Base-by-base conservation (phyloP, 2,113 vertebrate species). In the Actenoides lindsayi region DNA sequence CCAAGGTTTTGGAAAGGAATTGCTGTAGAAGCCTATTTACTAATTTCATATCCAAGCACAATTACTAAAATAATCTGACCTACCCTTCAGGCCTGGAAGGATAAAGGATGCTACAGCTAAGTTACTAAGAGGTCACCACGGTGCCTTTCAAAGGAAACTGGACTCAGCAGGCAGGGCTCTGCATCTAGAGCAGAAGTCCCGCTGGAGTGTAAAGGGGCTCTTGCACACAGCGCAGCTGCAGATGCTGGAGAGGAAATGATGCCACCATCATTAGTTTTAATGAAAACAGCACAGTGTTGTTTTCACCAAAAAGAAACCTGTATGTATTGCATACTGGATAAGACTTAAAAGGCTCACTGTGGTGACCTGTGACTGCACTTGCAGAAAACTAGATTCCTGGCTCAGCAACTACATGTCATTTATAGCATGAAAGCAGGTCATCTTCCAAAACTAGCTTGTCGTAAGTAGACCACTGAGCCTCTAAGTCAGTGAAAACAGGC, bases 161-260 rank as follows among this genome's bases (percentile, higher is more conserved):
- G 59, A 19, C 48, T 48, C 63, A 24, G 67, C 53, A 69, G 42
- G 44, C 39, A 92, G 39, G 2, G 3, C 51, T 31, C 65, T 39
- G 41, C 30, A 67, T 17, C 46, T 10, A 27, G 8, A 41, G 60
- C 48, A 75, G 2, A 69, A 77, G 30, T 5, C 53, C 83, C 83
- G 59, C 44, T 67, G 39, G 75, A 35, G 33, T 46, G 20, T 35
- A 42, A 9, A 13, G 3, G 64, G 13, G 11, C 30, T 64, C 65
- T 17, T 23, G 24, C 28, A 70, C 1, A 1, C 2, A 20, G 1
- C 5, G 5, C 70, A 83, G n/a, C 74, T 53, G 53, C 1, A 0
- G 20, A 73, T 62, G 76, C 62, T 48, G 27, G 33, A 80, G n/a
- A 89, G 12, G 28, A 76, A 89, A 60, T 3, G 0, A 76, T 35